Percentiles rank a stretch among this genome's conserved stretches.
Evolutionary conservation across 1,140 invertebrate genomes (phyloP).

Genomic region (Bombus sylvicola): DNA sequence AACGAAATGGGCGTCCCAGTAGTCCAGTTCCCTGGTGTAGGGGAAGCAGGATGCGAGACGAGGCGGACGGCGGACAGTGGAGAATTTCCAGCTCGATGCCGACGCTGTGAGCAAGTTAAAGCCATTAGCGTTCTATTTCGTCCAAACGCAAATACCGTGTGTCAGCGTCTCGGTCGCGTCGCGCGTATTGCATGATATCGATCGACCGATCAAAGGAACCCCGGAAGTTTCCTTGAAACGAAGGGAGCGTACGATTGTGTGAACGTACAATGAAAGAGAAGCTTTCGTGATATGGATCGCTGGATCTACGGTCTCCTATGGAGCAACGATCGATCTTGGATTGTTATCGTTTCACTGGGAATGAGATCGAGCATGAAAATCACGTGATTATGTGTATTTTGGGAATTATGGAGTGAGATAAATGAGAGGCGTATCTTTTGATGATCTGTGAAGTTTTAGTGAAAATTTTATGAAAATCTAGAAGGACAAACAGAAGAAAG

Average conservation of each 20-base stretch:
- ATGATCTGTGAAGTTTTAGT: no score
- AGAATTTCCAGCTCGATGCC: conserved; percentile 29
- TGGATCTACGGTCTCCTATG: neutral
- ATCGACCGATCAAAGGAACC: conserved; percentile 2
- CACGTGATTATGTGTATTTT: neutral
- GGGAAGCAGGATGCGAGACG: neutral
- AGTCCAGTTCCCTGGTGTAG: neutral
- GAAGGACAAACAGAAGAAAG: no score
- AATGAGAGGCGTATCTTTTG: no score
- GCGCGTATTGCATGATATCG: neutral
- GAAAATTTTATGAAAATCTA: no score
- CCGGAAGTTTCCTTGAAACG: neutral
- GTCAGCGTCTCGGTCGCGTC: neutral
- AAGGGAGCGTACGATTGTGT: neutral
- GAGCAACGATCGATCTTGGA: neutral
- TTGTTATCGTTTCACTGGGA: neutral
- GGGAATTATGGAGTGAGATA: neutral
- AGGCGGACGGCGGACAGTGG: neutral
- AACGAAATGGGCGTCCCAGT: conserved; percentile 12
- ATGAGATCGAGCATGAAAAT: neutral
- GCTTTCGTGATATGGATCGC: neutral
- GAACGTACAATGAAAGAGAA: neutral
- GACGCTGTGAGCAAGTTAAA: conserved; percentile 26
- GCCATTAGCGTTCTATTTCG: conserved; percentile 36
- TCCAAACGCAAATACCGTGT: conserved; percentile 14